Conservation (phyloP, 2,113 vertebrate species). For the Eolophus roseicapilla region DNA sequence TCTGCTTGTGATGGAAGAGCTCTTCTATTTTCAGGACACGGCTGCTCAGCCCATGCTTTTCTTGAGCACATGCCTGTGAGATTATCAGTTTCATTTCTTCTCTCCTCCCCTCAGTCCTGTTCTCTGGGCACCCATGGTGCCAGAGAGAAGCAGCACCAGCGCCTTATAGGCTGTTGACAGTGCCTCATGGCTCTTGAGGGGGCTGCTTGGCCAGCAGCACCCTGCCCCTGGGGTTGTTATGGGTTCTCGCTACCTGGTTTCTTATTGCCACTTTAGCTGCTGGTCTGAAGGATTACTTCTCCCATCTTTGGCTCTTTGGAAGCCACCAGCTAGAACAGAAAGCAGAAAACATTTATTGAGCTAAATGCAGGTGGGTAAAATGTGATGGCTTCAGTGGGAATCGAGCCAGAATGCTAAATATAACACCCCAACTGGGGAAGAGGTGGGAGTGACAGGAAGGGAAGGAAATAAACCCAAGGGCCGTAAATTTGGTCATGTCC, state of each 20-base stretch:
- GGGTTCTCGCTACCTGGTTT: not conserved
- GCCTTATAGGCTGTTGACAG: not conserved
- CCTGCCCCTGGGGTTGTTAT: not conserved
- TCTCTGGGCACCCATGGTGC: not conserved
- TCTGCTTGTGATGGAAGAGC: not conserved
- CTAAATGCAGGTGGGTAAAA: not conserved
- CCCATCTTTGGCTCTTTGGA: not conserved
- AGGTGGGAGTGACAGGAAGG: slow-evolving; percentile 2
- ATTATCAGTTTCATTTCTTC: not conserved
- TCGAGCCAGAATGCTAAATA: not conserved
- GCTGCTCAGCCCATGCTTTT: not conserved
- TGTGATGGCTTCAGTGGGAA: not conserved
- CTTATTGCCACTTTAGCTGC: not conserved
- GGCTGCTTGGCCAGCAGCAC: not conserved
- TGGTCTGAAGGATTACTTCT: not conserved
- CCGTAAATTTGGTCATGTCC: not conserved
- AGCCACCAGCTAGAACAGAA: not conserved
- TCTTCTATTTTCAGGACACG: not conserved
- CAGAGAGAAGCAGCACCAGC: not conserved
- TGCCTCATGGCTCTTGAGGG: not conserved
- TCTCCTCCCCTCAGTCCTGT: not conserved
- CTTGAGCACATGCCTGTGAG: not conserved
- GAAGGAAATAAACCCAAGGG: not conserved
- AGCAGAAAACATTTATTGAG: not conserved
- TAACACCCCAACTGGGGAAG: not conserved